Evolutionary conservation across 2,888 invertebrate species (phyloP), one percentile per base, ranked within the genome.

Genomic region (Drosophila cognata): DNA sequence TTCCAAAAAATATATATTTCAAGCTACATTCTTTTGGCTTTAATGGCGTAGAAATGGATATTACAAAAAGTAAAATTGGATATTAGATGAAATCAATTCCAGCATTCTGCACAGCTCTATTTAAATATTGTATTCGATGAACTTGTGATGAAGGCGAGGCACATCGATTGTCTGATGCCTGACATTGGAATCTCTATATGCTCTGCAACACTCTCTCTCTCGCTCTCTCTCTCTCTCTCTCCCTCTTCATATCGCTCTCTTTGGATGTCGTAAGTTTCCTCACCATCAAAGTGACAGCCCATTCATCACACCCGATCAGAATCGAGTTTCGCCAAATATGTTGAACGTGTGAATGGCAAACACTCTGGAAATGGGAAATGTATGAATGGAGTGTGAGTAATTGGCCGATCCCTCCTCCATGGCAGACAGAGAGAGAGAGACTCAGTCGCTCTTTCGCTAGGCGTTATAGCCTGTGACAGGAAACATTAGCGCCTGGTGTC

Each of bases 401-500:
- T 89, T 89, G 85, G 88, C 71, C 82, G 50, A 46, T 58, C 65
- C 66, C 77, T 48, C 43, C 57, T 36, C 41, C 28, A 46, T 16
- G 31, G 21, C 21, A 18, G 35, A 11, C 50, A 50, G 4, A 2
- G 6, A 36, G 48, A 53, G 38, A 41, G 31, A 31, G 21, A n/a
- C 50, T 7, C 25, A 51, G 52, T 7, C 33, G 50, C 61, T 38
- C 48, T 43, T 56, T 46, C 48, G 41, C 43, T 48, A 56, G 61
- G 50, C 61, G 36, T 68, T 50, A 74, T n/a, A 58, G 80, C 52
- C 71, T 70, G 71, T 86, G 86, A 86, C 82, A 82, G 82, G 72
- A 80, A 76, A 85, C 83, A 82, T 82, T 85, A 82, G 80, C 83
- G 86, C 83, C 81, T 70, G 60, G 56, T 64, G 81, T 77, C 68